A percentile compares a stretch with the other conserved stretches of the same genome.
Conservation (phyloP, 2,888 invertebrate species). For the Pediacus dermestoides region DNA sequence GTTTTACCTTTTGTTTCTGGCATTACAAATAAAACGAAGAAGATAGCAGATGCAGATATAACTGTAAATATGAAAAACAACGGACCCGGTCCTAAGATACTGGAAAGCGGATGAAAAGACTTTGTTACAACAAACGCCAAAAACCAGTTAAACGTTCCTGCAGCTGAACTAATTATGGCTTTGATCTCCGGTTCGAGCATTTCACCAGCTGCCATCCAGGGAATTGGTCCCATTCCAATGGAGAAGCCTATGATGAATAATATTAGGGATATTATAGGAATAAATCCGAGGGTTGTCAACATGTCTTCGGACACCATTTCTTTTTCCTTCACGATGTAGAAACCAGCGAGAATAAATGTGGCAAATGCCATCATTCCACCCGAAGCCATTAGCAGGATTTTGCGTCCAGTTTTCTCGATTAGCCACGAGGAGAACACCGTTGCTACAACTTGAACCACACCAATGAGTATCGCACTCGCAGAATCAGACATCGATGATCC, state of each 20-base stretch:
- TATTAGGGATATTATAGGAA: constrained; percentile 70
- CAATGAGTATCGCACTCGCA: constrained; percentile 71
- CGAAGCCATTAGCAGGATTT: constrained; percentile 69
- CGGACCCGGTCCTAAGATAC: constrained; percentile 56
- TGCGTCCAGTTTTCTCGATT: constrained; percentile 78
- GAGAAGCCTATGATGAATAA: constrained; percentile 77
- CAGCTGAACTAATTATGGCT: constrained; percentile 69
- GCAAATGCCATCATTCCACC: constrained; percentile 68
- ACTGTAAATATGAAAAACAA: constrained; percentile 74
- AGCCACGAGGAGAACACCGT: constrained; percentile 72
- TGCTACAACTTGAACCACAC: constrained; percentile 72
- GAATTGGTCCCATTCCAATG: constrained; percentile 81
- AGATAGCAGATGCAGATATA: constrained; percentile 60
- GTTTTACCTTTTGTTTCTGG: constrained; percentile 68
- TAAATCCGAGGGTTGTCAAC: constrained; percentile 60
- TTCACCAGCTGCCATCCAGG: constrained; percentile 82
- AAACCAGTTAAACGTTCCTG: constrained; percentile 77
- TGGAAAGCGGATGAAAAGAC: constrained; percentile 59
- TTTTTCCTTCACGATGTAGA: constrained; percentile 55
- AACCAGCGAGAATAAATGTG: constrained; percentile 65
- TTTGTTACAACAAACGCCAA: constrained; percentile 76
- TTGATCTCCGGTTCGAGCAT: constrained; percentile 77
- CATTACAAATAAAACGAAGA: constrained; percentile 65
- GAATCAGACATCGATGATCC: constrained; percentile 57
- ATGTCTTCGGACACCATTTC: constrained; percentile 42